Conservation (phyloP, 2,888 invertebrate genomes). For the Halocaridina rubra region DNA sequence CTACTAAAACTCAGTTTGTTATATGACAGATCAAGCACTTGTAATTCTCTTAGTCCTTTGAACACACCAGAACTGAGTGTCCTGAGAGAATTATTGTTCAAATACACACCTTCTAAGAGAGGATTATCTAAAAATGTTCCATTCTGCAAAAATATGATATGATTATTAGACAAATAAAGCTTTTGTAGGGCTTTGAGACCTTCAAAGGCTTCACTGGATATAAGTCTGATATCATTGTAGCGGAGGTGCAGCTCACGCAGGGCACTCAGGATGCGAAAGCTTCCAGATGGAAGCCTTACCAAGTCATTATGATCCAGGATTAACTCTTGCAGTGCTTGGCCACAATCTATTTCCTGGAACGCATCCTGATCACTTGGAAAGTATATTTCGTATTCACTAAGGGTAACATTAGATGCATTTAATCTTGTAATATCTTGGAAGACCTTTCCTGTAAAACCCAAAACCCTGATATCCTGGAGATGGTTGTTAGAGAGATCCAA, state of each 20-base stretch:
- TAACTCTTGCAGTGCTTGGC: constrained; percentile 37
- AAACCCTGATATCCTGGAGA: constrained; percentile 79
- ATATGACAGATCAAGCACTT: constrained; percentile 77
- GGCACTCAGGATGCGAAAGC: constrained; percentile 57
- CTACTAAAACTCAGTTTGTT: constrained; percentile 81
- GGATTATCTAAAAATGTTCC: constrained; percentile 80
- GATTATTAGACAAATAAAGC: constrained; percentile 83
- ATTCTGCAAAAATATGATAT: constrained; percentile 80
- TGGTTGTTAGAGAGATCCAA: constrained; percentile 82
- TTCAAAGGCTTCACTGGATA: constrained; percentile 78
- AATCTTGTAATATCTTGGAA: neutral
- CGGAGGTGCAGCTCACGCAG: constrained; percentile 88
- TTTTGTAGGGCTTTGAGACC: constrained; percentile 78
- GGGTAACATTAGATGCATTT: constrained; percentile 21
- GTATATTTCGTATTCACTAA: constrained; percentile 7
- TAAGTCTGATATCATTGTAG: constrained; percentile 83
- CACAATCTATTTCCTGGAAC: constrained; percentile 6
- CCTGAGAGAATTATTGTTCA: constrained; percentile 81
- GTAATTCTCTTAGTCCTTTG: constrained; percentile 79
- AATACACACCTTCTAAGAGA: constrained; percentile 78
- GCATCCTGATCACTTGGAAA: neutral
- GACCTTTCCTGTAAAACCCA: constrained; percentile 75
- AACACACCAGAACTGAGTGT: constrained; percentile 81
- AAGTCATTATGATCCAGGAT: constrained; percentile 40
- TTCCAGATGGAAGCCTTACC: constrained; percentile 34